These are phyloP conservation scores for Nycticryphes semicollaris DNA, from an alignment of 2,113 vertebrate genomes.

Conservation along the genomic window DNA sequence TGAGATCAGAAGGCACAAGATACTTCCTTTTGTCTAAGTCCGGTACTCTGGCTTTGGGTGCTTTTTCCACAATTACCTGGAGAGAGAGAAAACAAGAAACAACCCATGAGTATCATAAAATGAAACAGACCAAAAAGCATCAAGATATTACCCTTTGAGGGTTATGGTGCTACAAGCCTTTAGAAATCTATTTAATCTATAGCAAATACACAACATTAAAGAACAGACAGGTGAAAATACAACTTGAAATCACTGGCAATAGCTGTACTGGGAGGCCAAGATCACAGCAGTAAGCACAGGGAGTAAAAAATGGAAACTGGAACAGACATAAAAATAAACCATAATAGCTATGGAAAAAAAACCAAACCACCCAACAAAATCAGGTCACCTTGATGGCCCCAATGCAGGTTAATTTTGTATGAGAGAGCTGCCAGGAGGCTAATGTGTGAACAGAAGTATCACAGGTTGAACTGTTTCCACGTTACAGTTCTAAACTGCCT, in stretches of 20 bases:
- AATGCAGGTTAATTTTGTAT: slow-evolving; percentile 18
- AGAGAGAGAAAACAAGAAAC: neutral
- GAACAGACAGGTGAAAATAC: neutral
- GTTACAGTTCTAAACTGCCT: slow-evolving; percentile 10
- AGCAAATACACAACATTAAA: neutral
- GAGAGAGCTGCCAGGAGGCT: neutral
- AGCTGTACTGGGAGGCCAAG: neutral
- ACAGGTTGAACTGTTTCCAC: slow-evolving; percentile 13
- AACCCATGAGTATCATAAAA: neutral
- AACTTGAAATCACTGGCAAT: neutral
- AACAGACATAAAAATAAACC: slow-evolving; percentile 38
- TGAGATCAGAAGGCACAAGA: slow-evolving; percentile 94
- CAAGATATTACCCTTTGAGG: neutral
- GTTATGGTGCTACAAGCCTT: neutral
- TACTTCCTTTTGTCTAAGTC: slow-evolving; percentile 98
- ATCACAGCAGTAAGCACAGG: neutral
- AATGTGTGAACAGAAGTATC: neutral
- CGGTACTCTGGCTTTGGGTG: slow-evolving; percentile 90
- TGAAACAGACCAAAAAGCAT: neutral
- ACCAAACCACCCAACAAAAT: neutral
- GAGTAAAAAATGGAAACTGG: neutral
- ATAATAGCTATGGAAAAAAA: neutral
- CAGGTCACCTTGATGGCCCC: slow-evolving; percentile 36
- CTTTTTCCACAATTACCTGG: slow-evolving; percentile 95
- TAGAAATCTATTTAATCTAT: neutral